Evolutionary conservation across 2,113 vertebrate genomes (phyloP).

Genomic region (Xiphophorus hellerii): DNA sequence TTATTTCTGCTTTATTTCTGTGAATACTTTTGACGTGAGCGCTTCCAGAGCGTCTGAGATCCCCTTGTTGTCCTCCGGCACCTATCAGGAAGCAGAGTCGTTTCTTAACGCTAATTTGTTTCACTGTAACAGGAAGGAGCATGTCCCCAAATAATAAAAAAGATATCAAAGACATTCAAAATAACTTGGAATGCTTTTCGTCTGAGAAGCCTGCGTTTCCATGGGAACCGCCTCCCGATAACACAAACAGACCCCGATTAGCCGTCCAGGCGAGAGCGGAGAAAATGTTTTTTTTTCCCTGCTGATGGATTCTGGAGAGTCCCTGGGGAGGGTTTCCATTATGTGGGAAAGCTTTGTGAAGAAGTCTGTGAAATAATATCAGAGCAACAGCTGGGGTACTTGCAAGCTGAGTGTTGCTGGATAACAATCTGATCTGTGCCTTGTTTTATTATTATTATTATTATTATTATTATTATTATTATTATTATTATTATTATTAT

Average conservation of each 20-base stretch:
- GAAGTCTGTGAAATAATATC: constrained; percentile 64
- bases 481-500: not conserved
- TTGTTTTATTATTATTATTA: not conserved
- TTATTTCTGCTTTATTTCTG: constrained; percentile 18
- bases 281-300: constrained; percentile 73
- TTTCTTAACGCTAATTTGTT: constrained; percentile 2
- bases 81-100: not conserved
- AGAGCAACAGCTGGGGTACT: constrained; percentile 60
- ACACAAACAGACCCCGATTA: constrained; percentile 74
- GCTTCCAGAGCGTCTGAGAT: constrained; percentile 2
- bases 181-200: constrained; percentile 67
- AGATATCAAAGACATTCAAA: constrained; percentile 49
- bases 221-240: constrained; percentile 67
- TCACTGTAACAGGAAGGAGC: not conserved
- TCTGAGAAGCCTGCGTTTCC: constrained; percentile 70
- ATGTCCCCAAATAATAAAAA: not conserved
- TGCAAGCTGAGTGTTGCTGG: constrained; percentile 15
- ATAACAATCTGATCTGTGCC: constrained; percentile 15
- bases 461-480: not conserved
- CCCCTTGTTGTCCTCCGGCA: not conserved
- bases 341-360: constrained; percentile 72
- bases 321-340: constrained; percentile 56
- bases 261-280: constrained; percentile 58
- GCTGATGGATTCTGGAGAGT: constrained; percentile 59
- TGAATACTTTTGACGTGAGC: constrained; percentile 22